Evolutionary conservation across 2,888 invertebrate species (phyloP), one percentile per base, ranked within the genome.

Genomic region (Drosophila tripunctata): DNA sequence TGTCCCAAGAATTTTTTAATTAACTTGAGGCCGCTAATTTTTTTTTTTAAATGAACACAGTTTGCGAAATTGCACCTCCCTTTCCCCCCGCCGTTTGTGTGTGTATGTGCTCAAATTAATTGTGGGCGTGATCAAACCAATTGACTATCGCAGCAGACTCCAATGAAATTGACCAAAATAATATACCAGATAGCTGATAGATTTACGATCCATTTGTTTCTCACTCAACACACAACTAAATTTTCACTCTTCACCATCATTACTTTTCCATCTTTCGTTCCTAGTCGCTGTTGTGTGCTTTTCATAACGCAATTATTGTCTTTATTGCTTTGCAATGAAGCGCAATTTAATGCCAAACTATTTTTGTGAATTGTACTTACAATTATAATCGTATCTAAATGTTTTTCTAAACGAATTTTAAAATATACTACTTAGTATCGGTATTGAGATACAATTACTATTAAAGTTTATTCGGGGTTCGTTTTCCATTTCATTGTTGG

Each of bases 201-300:
- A 78, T 83, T 78, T 78, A 78, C 73, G 77, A 78, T 76, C 73
- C 65, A 68, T 78, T 83, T 68, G 55, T 65, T 52, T 72, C 36
- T 56, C 57, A 35, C 36, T 51, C 57, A 61, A 14, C 40, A 51
- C 50, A 40, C 38, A 51, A 48, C 48, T 44, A 19, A 56, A 58
- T 58, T 57, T 24, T 19, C 15, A 12, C n/a, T 24, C 19, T 10
- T 27, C 1, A 8, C 27, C 2, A 2, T 27, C 27, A 3, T 8
- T 27, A 8, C 10, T 10, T 27, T 27, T 36, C 47, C 0, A 15
- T n/a, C 31, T 10, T 14, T 21, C 1, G 14, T 14, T 21, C 7
- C 6, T 33, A 14, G 38, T 31, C 33, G 8, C 5, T 17, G 2
- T n/a, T 47, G 14, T 47, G 45, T 10, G 21, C 17, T 43, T 24